A percentile compares a stretch with the other conserved stretches of the same genome.
These are phyloP conservation scores for Drosophila sturtevanti DNA, from an alignment of 1,140 invertebrate species.

Conservation along the genomic window DNA sequence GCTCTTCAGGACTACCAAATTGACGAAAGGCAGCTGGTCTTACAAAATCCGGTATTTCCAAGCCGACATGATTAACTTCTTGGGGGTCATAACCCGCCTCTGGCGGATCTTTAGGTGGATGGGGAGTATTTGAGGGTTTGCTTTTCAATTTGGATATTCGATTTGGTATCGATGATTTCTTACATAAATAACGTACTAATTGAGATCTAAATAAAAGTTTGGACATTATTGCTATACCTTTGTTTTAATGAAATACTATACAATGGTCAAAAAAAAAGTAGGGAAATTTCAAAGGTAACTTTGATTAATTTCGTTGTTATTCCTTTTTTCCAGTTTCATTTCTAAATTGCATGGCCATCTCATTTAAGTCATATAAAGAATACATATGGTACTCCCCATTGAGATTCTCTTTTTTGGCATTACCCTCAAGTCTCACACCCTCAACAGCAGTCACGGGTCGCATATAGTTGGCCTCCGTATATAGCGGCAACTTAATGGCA, in stretches of 20 bases:
- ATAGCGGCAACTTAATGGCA: conserved; percentile 10
- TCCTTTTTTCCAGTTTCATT: not conserved
- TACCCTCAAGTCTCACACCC: not conserved
- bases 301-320: not conserved
- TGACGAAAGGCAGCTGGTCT: conserved; percentile 48
- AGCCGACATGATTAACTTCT: conserved; percentile 38
- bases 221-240: conserved; percentile 4
- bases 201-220: conserved; percentile 3
- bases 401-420: not conserved
- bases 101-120: conserved; percentile 71
- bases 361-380: conserved; percentile 19
- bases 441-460: conserved; percentile 2
- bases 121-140: conserved; percentile 55
- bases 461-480: conserved; percentile 17
- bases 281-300: not conserved
- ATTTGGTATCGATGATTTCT: not conserved
- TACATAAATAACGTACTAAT: not conserved
- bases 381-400: conserved; percentile 1
- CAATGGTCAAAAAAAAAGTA: not conserved
- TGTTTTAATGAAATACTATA: not conserved
- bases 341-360: not conserved
- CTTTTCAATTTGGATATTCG: not conserved
- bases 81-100: conserved; percentile 52
- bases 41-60: conserved; percentile 43
- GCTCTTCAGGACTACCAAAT: conserved; percentile 48